Conservation (phyloP, 2,888 invertebrate species). For the Toxonevra muliebris region DNA sequence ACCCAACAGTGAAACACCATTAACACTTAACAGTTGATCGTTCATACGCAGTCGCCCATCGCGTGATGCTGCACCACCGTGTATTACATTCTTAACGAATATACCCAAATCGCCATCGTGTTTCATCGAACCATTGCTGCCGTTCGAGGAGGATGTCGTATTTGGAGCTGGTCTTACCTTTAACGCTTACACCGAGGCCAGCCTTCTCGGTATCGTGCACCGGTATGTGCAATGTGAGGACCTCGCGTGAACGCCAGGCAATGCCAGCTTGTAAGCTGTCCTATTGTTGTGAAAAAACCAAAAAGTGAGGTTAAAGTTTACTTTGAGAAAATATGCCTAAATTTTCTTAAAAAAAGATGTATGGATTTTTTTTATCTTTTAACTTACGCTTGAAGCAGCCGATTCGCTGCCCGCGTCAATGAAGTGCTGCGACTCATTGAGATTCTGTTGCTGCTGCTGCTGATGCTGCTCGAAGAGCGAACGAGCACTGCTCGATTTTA, state of each 20-base stretch:
- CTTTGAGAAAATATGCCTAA: too few species aligned
- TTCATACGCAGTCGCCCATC: slow-evolving; percentile 89
- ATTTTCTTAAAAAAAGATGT: background rate
- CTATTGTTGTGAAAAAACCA: slow-evolving; percentile 42
- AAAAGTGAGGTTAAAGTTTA: too few species aligned
- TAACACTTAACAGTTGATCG: slow-evolving; percentile 94
- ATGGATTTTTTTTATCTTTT: background rate
- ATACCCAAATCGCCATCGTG: slow-evolving; percentile 85
- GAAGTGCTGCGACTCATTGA: slow-evolving; percentile 64
- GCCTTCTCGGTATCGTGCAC: slow-evolving; percentile 98
- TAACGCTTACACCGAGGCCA: slow-evolving; percentile 97
- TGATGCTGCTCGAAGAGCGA: slow-evolving; percentile 58
- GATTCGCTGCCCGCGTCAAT: slow-evolving; percentile 65
- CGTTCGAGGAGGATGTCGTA: slow-evolving; percentile 50
- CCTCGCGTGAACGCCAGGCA: slow-evolving; percentile 84
- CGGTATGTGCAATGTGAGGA: slow-evolving; percentile 91
- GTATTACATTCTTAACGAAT: slow-evolving; percentile 94
- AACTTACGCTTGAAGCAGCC: slow-evolving; percentile 62
- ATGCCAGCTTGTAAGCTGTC: slow-evolving; percentile 62
- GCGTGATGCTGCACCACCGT: slow-evolving; percentile 95
- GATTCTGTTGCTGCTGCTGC: slow-evolving; percentile 52
- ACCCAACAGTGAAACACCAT: slow-evolving; percentile 86
- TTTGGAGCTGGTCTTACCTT: slow-evolving; percentile 83
- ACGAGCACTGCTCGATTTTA: slow-evolving; percentile 55
- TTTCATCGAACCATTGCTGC: slow-evolving; percentile 66